These are phyloP conservation scores for Montipora efflorescens DNA, from an alignment of 64 coral and sea anemone genomes.

Conservation along the genomic window DNA sequence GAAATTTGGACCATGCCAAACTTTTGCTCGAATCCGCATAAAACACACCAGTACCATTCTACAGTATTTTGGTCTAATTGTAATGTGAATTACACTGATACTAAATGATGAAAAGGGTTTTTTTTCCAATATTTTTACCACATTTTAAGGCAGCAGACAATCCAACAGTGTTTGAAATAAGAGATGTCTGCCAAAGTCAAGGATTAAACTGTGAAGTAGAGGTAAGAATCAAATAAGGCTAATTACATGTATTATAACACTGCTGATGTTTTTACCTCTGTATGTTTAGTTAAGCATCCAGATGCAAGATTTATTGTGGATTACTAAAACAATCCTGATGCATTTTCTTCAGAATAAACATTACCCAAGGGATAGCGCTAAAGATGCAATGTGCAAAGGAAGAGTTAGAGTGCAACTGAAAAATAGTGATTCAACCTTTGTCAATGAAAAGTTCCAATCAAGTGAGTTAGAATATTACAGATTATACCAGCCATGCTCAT, in stretches of 20 bases:
- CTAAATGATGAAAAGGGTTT: too few relatives aligned
- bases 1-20: too few relatives aligned
- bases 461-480: conserved; percentile 66
- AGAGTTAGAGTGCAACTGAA: conserved; percentile 93
- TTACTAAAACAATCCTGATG: background rate
- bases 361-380: conserved; percentile 92
- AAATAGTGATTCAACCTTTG: conserved; percentile 62
- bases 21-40: too few relatives aligned
- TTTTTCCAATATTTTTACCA: background rate
- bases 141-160: conserved; percentile 85
- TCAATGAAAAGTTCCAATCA: conserved; percentile 82
- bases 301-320: too few relatives aligned
- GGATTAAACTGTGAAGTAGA: conserved; percentile 86
- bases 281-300: background rate
- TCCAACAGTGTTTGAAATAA: conserved; percentile 94
- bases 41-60: too few relatives aligned
- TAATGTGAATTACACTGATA: too few relatives aligned
- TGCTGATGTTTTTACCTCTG: background rate
- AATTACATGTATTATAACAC: too few relatives aligned
- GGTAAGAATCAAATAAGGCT: conserved; percentile 47
- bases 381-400: conserved; percentile 97
- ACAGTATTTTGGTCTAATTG: too few relatives aligned
- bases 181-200: conserved; percentile 96
- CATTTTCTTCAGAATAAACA: conserved; percentile 78
- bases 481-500: background rate